phyloP scores from a whole-genome alignment of 2,113 vertebrate species.

The Cyanoliseus patagonus region DNA sequence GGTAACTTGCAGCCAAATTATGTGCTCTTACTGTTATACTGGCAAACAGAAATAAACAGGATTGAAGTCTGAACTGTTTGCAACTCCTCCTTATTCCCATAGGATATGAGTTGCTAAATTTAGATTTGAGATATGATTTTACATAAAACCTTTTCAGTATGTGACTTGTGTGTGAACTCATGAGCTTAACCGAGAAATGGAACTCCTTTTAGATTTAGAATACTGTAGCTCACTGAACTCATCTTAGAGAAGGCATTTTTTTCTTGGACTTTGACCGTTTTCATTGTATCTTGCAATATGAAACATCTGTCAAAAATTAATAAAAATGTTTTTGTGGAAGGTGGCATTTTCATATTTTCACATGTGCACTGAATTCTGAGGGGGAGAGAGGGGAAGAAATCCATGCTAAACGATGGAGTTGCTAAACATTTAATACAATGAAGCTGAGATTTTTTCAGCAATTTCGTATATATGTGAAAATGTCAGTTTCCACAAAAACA shows the following conservation, averaged over 20 bases:
- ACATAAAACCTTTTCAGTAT: not conserved
- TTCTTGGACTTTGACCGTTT: not conserved
- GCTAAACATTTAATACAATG: not conserved
- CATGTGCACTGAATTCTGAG: not conserved
- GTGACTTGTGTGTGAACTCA: not conserved
- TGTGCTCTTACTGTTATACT: not conserved
- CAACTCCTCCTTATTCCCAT: not conserved
- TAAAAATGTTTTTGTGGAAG: not conserved
- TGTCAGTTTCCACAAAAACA: not conserved
- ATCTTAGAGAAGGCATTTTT: not conserved
- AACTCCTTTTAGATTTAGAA: not conserved
- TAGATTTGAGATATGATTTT: not conserved
- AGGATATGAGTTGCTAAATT: not conserved
- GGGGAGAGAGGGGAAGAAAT: accelerated
- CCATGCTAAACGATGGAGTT: not conserved
- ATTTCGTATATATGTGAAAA: not conserved
- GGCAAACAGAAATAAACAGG: not conserved
- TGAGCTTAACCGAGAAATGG: not conserved
- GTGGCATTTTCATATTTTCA: not conserved
- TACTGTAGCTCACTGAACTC: not conserved
- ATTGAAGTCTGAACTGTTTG: not conserved
- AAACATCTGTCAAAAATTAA: not conserved
- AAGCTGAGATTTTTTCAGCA: not conserved
- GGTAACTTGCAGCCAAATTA: not conserved
- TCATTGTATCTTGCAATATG: not conserved